Conservation (phyloP, 2,888 invertebrate species). For the Cabera pusaria region DNA sequence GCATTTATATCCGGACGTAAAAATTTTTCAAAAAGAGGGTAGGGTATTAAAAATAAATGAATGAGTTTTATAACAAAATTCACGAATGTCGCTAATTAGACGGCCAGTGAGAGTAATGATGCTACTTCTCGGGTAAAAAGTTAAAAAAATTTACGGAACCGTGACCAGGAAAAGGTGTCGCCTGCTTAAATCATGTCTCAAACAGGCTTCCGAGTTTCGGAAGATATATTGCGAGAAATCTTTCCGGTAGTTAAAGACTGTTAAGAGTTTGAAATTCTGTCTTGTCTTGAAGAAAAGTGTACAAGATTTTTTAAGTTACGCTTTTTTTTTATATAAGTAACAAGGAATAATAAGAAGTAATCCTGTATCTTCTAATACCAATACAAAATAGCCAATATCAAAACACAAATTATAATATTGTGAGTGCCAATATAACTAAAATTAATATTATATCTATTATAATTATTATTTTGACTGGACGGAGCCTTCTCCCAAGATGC, state of each 20-base stretch:
- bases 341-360: no score
- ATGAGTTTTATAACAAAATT: slow-evolving; percentile 46
- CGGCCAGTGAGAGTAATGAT: slow-evolving; percentile 45
- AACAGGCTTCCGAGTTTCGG: slow-evolving; percentile 16
- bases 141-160: slow-evolving; percentile 17
- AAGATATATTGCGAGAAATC: slow-evolving; percentile 20
- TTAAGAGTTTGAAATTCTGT: slow-evolving; percentile 13
- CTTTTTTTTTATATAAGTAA: no score
- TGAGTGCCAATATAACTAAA: no score
- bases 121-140: slow-evolving; percentile 28
- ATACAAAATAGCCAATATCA: no score
- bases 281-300: slow-evolving; percentile 2
- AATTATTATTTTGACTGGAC: no score
- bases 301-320: no score
- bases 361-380: no score
- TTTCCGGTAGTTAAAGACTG: slow-evolving; percentile 5
- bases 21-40: slow-evolving; percentile 44
- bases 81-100: slow-evolving; percentile 52
- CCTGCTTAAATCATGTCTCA: slow-evolving; percentile 20
- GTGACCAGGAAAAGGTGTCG: slow-evolving; percentile 17
- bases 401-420: no score
- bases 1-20: slow-evolving; percentile 53
- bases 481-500: no score
- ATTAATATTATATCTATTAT: no score
- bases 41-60: slow-evolving; percentile 54